A percentile compares a stretch with the other conserved stretches of the same genome.
These are phyloP conservation scores for Notothenia coriiceps DNA, from an alignment of 2,113 vertebrate species.

Conservation along the genomic window DNA sequence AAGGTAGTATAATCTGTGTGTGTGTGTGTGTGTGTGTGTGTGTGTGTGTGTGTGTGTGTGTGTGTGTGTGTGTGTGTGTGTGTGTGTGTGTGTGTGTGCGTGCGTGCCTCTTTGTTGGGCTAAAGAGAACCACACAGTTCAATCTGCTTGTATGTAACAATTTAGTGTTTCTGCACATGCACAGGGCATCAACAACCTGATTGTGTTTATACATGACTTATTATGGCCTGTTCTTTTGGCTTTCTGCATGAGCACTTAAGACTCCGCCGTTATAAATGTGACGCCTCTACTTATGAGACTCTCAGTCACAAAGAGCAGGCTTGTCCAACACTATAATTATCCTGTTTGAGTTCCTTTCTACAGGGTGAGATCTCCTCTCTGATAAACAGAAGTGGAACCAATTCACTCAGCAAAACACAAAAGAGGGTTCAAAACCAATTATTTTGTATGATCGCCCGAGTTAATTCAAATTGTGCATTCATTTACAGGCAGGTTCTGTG, in stretches of 20 bases:
- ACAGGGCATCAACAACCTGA: constrained; percentile 14
- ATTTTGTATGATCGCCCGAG: constrained; percentile 7
- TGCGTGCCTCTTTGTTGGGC: background rate
- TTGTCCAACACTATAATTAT: constrained; percentile 51
- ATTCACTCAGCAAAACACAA: constrained; percentile 39
- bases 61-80: background rate
- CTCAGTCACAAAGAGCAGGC: constrained; percentile 14
- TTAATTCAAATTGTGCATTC: constrained; percentile 19
- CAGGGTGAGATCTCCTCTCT: constrained; percentile 27
- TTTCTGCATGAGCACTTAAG: constrained; percentile 25
- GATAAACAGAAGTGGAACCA: constrained; percentile 50
- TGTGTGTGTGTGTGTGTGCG: background rate
- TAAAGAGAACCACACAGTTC: no score
- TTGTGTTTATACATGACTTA: constrained; percentile 39
- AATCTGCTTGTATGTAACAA: constrained; percentile 1
- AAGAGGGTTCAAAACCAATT: constrained; percentile 26
- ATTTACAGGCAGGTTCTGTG: background rate
- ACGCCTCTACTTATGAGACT: constrained; percentile 26
- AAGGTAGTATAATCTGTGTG: no score
- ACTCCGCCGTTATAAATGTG: constrained; percentile 4
- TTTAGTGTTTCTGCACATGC: background rate
- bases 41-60: background rate
- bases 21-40: background rate
- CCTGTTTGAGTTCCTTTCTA: constrained; percentile 38
- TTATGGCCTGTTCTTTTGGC: constrained; percentile 22